Evolutionary conservation across 2,113 vertebrate genomes (phyloP).

Genomic region (Morone saxatilis): DNA sequence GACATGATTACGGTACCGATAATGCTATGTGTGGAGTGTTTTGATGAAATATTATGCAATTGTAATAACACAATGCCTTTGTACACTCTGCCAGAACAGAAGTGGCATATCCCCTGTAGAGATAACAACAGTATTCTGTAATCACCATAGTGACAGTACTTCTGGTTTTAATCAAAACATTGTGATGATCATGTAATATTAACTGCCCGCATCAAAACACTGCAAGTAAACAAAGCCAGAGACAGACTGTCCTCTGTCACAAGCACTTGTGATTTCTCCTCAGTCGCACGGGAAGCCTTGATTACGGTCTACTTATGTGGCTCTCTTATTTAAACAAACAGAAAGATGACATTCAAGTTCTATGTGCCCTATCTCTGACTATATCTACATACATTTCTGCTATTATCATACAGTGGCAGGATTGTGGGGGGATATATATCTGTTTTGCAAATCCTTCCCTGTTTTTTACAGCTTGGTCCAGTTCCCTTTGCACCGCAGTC

Average conservation of each 20-base stretch:
- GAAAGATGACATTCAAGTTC: not conserved
- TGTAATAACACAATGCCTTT: constrained; percentile 44
- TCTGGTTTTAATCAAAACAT: constrained; percentile 50
- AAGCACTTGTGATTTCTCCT: constrained; percentile 18
- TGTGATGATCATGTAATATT: constrained; percentile 32
- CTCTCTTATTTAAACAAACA: constrained; percentile 4
- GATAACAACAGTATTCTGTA: constrained; percentile 35
- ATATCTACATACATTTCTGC: not conserved
- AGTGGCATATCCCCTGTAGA: constrained; percentile 24
- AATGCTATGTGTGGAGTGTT: not conserved
- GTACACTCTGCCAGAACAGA: constrained; percentile 19
- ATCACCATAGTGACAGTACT: constrained; percentile 39
- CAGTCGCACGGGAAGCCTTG: not conserved
- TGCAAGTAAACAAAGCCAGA: constrained; percentile 32
- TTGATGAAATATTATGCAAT: constrained; percentile 49
- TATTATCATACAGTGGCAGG: not conserved
- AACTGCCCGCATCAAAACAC: constrained; percentile 45
- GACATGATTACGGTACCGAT: constrained; percentile 15
- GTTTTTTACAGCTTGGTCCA: not conserved
- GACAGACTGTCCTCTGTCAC: constrained; percentile 24
- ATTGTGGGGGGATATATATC: not conserved
- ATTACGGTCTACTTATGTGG: constrained; percentile 11
- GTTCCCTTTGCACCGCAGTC: not conserved
- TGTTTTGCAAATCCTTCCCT: not conserved
- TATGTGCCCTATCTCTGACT: not conserved